Conservation (phyloP, 1,140 invertebrate genomes). For the Caerostris darwini region DNA sequence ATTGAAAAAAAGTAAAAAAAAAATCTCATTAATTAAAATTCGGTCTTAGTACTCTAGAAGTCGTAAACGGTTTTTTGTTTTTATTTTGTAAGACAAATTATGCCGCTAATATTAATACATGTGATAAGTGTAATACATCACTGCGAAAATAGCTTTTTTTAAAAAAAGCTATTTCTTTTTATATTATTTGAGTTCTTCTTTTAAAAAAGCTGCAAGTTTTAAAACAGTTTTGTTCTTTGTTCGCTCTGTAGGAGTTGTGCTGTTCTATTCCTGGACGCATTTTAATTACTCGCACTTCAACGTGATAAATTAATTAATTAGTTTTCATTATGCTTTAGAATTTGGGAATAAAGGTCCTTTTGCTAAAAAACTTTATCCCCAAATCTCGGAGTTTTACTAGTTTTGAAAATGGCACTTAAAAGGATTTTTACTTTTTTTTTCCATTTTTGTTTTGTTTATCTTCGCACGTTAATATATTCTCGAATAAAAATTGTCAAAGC, state of each 20-base stretch:
- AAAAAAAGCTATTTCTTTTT: not conserved
- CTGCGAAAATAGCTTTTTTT: not conserved
- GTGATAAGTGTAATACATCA: constrained; percentile 54
- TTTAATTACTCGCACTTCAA: constrained; percentile 63
- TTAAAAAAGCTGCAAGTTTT: not conserved
- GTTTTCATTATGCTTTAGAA: constrained; percentile 52
- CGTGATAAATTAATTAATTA: constrained; percentile 71
- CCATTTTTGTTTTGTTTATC: not conserved
- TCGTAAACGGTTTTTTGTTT: not conserved
- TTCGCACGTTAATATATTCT: not conserved
- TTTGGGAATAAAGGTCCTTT: not conserved
- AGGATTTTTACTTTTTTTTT: not conserved
- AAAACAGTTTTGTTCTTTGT: not conserved
- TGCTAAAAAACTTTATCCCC: not conserved
- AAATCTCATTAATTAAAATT: constrained; percentile 28
- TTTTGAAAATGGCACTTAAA: not conserved
- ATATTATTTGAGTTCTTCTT: not conserved
- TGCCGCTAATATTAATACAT: constrained; percentile 65
- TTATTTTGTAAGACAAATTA: constrained; percentile 66
- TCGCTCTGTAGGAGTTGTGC: not conserved
- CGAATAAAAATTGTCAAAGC: not conserved
- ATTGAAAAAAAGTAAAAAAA: not conserved
- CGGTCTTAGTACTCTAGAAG: not conserved
- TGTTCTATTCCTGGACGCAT: constrained; percentile 31
- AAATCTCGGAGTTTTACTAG: not conserved